Conservation (phyloP, 35 echinoderm and acorn worm genomes). For the Amphiura filiformis region DNA sequence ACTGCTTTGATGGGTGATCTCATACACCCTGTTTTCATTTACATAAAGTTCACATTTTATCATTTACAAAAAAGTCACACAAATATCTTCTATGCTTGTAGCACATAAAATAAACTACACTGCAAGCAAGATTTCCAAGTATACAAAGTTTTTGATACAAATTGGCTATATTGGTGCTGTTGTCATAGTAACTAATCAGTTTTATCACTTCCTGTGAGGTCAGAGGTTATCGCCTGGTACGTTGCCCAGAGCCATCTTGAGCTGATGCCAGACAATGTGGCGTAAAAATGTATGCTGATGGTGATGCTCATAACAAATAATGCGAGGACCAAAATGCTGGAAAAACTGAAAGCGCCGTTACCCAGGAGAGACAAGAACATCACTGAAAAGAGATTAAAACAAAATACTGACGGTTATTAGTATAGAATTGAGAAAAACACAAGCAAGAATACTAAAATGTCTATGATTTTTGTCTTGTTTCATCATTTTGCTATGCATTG, state of each 20-base stretch:
- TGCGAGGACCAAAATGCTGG: conserved; percentile 57
- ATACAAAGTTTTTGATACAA: conserved; percentile 1
- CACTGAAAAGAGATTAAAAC: conserved; percentile 37
- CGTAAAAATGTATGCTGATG: conserved; percentile 84
- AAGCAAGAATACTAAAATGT: no score
- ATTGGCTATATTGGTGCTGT: background rate
- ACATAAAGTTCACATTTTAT: no score
- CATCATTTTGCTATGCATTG: no score
- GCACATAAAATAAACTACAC: background rate
- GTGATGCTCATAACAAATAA: conserved; percentile 65
- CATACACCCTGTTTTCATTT: no score
- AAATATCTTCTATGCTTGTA: background rate
- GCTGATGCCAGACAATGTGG: conserved; percentile 59
- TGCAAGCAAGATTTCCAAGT: background rate
- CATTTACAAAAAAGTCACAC: background rate
- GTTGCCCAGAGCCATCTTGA: conserved; percentile 29
- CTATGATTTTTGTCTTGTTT: no score
- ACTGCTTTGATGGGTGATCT: no score
- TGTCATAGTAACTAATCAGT: conserved; percentile 1
- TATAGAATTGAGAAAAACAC: no score
- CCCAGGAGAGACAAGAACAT: conserved; percentile 54
- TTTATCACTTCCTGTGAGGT: conserved; percentile 18
- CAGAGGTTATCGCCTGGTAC: conserved; percentile 5
- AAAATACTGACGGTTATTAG: no score
- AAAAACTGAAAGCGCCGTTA: conserved; percentile 39